Conservation (phyloP, 2,113 vertebrate species). For the Archocentrus centrarchus region DNA sequence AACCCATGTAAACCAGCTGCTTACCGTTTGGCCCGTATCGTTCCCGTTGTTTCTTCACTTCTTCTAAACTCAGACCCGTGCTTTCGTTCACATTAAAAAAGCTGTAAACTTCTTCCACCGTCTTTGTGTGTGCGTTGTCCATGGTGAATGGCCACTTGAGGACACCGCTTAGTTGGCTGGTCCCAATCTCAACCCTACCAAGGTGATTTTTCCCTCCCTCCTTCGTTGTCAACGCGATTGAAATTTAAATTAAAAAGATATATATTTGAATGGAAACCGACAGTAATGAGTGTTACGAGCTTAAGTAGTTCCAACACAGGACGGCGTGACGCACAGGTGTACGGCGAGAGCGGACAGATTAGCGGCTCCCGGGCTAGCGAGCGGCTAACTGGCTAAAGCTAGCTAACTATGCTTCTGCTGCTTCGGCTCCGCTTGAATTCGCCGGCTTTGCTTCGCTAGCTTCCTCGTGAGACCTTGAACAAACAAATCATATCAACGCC, state of each 20-base stretch:
- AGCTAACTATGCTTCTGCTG: constrained; percentile 50
- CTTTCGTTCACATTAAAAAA: constrained; percentile 96
- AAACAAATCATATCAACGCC: constrained; percentile 10
- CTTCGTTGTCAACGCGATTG: constrained; percentile 1
- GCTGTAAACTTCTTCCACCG: constrained; percentile 95
- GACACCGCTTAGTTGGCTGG: constrained; percentile 48
- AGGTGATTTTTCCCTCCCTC: background rate
- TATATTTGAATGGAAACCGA: no score
- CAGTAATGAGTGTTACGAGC: background rate
- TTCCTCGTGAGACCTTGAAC: background rate
- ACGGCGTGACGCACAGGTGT: constrained; percentile 46
- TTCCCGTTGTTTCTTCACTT: constrained; percentile 94
- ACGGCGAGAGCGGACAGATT: constrained; percentile 25
- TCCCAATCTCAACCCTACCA: constrained; percentile 55
- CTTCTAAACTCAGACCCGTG: constrained; percentile 92
- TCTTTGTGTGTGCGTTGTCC: constrained; percentile 99
- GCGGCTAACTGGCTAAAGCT: constrained; percentile 66
- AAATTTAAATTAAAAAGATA: background rate
- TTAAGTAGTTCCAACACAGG: background rate
- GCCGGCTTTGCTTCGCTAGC: constrained; percentile 57
- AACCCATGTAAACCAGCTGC: constrained; percentile 41
- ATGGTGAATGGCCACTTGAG: constrained; percentile 80
- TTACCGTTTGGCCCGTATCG: constrained; percentile 95
- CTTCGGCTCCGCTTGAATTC: constrained; percentile 45
- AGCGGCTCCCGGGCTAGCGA: constrained; percentile 54